phyloP scores from a whole-genome alignment of 1,140 invertebrate species.

The Zaprionus gabonicus region DNA sequence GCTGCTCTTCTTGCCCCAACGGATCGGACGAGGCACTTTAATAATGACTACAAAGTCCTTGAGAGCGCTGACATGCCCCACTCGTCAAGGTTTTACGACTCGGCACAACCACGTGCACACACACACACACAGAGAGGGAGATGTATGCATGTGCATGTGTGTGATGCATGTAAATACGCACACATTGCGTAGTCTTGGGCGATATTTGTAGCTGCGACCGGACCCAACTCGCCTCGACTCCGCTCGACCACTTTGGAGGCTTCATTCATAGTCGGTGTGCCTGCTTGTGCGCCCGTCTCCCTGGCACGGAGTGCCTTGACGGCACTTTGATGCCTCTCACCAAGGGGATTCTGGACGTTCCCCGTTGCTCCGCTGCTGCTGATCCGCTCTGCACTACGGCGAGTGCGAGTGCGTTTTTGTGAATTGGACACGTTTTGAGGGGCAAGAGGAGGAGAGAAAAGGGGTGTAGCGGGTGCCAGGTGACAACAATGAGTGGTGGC shows the following conservation, averaged over 20 bases:
- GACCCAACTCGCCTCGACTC: neutral
- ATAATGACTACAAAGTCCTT: conserved; percentile 70
- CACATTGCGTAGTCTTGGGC: conserved; percentile 22
- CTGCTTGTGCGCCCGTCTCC: neutral
- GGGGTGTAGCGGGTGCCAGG: neutral
- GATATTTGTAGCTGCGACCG: conserved; percentile 19
- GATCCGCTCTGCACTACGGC: neutral
- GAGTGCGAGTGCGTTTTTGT: neutral
- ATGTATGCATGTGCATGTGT: conserved; percentile 15
- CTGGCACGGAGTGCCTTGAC: conserved; percentile 11
- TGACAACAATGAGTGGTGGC: conserved; percentile 12
- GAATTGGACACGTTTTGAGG: conserved; percentile 11
- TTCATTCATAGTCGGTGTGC: conserved; percentile 16
- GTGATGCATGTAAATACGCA: conserved; percentile 20
- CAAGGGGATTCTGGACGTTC: conserved; percentile 3
- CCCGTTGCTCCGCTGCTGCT: neutral
- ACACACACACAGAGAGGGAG: neutral
- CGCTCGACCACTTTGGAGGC: conserved; percentile 9
- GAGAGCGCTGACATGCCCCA: conserved; percentile 22
- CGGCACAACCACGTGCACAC: neutral
- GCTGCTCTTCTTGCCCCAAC: neutral
- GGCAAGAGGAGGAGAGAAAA: neutral
- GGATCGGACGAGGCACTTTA: conserved; percentile 26
- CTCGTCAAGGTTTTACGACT: conserved; percentile 50
- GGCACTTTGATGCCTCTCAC: conserved; percentile 32